A percentile compares a stretch with the other conserved stretches of the same genome.
These are phyloP conservation scores for Sorex fumeus DNA, from an alignment of 2,113 vertebrate species.

Conservation along the genomic window DNA sequence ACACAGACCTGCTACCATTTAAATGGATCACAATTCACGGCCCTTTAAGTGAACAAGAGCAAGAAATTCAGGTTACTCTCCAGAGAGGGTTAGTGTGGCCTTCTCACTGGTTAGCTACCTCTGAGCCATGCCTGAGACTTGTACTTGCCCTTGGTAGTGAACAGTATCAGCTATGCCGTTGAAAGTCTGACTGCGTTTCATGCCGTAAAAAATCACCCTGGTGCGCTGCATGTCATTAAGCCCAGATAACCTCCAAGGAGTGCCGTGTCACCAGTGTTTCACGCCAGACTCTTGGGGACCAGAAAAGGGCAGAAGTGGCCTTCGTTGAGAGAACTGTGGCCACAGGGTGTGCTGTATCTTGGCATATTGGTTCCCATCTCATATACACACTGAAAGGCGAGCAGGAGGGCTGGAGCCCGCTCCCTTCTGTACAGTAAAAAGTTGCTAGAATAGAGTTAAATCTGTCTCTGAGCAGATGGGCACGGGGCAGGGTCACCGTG, in stretches of 20 bases:
- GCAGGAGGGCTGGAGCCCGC: not conserved
- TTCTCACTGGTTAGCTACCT: slow-evolving; percentile 42
- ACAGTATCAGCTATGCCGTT: slow-evolving; percentile 4
- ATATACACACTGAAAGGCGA: no score
- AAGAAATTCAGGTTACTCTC: slow-evolving; percentile 10
- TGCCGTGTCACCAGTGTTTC: not conserved
- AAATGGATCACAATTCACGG: not conserved
- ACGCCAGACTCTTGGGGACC: slow-evolving; percentile 33
- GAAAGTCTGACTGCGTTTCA: slow-evolving; percentile 31
- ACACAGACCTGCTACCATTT: not conserved
- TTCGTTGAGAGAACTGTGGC: not conserved
- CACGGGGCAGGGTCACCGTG: slow-evolving; percentile 59
- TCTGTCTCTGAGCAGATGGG: slow-evolving; percentile 59
- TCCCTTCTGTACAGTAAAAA: not conserved
- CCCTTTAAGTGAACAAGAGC: not conserved
- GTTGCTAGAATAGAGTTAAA: not conserved
- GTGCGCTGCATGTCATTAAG: not conserved
- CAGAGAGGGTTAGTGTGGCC: not conserved
- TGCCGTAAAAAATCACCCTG: slow-evolving; percentile 52
- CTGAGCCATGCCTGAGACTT: slow-evolving; percentile 56
- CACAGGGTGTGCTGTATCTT: no score
- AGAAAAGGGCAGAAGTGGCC: slow-evolving; percentile 60
- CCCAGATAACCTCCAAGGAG: slow-evolving; percentile 55
- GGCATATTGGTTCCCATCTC: no score
- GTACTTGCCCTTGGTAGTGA: slow-evolving; percentile 73